A percentile compares a stretch with the other conserved stretches of the same genome.
phyloP scores from a whole-genome alignment of 2,113 vertebrate genomes.

The Heterotis niloticus region DNA sequence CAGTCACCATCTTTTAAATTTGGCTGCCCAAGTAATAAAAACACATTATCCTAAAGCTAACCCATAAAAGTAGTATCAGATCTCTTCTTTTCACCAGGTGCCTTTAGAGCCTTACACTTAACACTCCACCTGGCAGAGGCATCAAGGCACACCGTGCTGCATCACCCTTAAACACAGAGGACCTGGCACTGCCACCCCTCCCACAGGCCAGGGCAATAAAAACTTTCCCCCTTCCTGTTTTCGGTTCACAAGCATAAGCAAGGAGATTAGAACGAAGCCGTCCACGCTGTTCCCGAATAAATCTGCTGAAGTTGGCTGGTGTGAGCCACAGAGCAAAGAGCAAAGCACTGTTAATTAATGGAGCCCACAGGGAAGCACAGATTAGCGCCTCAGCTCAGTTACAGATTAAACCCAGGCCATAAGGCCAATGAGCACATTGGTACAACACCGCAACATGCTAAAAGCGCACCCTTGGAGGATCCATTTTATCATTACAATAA shows the following conservation, averaged over 20 bases:
- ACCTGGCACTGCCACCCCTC: neutral
- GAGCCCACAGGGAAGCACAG: slow-evolving; percentile 1
- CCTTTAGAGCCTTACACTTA: neutral
- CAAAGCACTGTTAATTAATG: slow-evolving; percentile 7
- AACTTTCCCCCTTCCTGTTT: neutral
- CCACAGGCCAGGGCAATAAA: neutral
- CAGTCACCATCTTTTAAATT: too few species aligned
- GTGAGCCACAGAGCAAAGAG: neutral
- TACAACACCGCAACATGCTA: neutral
- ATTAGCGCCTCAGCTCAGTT: slow-evolving; percentile 10
- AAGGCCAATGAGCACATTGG: neutral
- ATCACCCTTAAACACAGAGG: neutral
- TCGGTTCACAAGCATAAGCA: slow-evolving; percentile 26
- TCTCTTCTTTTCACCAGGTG: neutral
- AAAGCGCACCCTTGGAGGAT: neutral
- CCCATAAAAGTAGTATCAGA: neutral
- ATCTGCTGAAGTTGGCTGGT: neutral
- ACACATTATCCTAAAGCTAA: neutral
- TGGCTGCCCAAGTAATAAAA: too few species aligned
- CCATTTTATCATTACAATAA: neutral
- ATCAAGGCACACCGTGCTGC: neutral
- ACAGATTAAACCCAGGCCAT: neutral
- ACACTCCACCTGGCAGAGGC: neutral
- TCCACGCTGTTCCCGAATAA: slow-evolving; percentile 18
- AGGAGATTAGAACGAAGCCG: slow-evolving; percentile 19